Evolutionary conservation across 2,797 vertebrate genomes (phyloP).

Genomic region (Mus spretus): DNA sequence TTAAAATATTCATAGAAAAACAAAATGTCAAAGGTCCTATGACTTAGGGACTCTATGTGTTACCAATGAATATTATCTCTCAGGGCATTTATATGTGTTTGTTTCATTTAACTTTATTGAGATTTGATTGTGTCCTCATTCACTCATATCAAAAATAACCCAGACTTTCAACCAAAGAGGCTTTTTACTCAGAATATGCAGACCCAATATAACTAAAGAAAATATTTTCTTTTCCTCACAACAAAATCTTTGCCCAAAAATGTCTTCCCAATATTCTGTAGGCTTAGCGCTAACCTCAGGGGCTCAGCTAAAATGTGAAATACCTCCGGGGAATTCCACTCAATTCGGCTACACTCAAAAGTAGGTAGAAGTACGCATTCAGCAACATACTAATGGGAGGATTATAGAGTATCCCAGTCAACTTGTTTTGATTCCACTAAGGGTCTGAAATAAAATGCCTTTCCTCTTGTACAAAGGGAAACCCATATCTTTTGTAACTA

Average conservation of each 20-base stretch:
- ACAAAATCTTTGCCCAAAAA: constrained; percentile 2
- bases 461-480: not conserved
- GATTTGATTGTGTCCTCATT: not conserved
- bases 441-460: not conserved
- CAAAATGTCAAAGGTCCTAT: not conserved
- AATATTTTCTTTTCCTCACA: not conserved
- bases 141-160: not conserved
- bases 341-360: not conserved
- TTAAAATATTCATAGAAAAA: not conserved
- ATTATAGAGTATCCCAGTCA: not conserved
- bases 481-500: not conserved
- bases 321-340: not conserved
- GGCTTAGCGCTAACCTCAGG: not conserved
- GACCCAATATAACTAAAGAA: not conserved
- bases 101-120: constrained; percentile 22
- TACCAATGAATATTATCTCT: not conserved
- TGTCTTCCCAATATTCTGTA: not conserved
- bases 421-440: constrained; percentile 6
- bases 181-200: not conserved
- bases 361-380: not conserved
- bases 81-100: not conserved
- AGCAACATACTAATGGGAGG: not conserved
- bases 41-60: not conserved
- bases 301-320: not conserved
- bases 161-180: not conserved